Base-by-base conservation (phyloP, 1,140 invertebrate species). In the Ptiloglossa arizonensis region DNA sequence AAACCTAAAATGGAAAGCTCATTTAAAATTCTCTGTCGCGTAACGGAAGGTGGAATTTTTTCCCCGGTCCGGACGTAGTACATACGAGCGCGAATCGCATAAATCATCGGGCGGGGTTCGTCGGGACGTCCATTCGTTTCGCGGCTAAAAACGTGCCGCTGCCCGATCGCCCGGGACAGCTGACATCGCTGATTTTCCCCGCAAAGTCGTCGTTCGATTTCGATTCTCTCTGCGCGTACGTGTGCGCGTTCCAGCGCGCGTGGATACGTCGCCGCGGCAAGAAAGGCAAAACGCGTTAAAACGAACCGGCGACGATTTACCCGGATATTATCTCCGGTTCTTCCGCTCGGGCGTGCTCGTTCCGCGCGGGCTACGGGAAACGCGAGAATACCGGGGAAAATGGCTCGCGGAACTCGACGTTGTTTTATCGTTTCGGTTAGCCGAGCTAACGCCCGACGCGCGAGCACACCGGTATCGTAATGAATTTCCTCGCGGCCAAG, bases 281-380 rank as follows among this genome's bases (percentile, higher is more conserved):
- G 71, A 85, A 83, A 63, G 66, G 69, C 57, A 62, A 48, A 70
- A 29, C 63, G 74, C 64, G 83, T 75, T 87, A 87, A 86, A 84
- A 83, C 77, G 76, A 80, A 60, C 73, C 69, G 35, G 35, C 67
- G 73, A 84, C 85, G 81, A 89, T 89, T 90, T 89, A 89, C 78
- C n/a, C 85, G 83, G 79, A 88, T 86, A 90, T 89, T 90, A 89
- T 89, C 87, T 84, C 78, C 59, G 67, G 83, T 69, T 84, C 78
- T 88, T 89, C 86, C 87, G 87, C 82, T 86, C 68, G 80, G 80
- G 38, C 74, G 83, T 80, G 74, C 74, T 66, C 48, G 60, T 69
- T 67, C 17, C 52, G 64, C 52, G 54, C 68, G 73, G 63, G 66
- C n/a, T 19, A 27, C 41, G 68, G 24, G 19, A 70, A 63, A 77